Evolutionary conservation across 2,113 vertebrate species (phyloP).

Genomic region (Taurulus bubalis): DNA sequence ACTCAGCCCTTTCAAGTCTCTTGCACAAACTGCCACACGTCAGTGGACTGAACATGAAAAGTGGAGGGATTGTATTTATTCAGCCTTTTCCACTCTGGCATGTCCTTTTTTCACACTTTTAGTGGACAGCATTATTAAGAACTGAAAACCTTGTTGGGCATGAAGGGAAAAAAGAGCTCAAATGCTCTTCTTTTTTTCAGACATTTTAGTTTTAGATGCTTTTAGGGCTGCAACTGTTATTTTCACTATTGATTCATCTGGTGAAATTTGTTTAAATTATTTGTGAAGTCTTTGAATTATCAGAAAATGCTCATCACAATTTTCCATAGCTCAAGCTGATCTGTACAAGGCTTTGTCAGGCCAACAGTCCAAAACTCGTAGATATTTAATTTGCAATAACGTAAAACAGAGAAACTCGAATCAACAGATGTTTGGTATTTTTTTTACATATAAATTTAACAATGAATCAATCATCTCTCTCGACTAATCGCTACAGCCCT

Average conservation of each 20-base stretch:
- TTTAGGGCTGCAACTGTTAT: background rate
- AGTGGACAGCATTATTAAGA: constrained; percentile 40
- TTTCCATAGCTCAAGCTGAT: background rate
- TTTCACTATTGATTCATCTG: background rate
- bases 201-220: background rate
- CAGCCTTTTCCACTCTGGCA: constrained; percentile 57
- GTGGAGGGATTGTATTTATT: constrained; percentile 66
- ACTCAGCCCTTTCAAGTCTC: constrained; percentile 69
- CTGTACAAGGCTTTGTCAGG: background rate
- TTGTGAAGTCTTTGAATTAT: background rate
- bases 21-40: constrained; percentile 53
- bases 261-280: background rate
- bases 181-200: background rate
- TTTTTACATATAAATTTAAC: background rate
- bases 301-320: background rate
- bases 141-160: constrained; percentile 29
- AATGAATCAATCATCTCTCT: background rate
- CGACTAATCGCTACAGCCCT: background rate
- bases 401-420: background rate
- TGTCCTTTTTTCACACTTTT: constrained; percentile 2
- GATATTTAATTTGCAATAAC: background rate
- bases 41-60: constrained; percentile 64
- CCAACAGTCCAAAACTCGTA: background rate
- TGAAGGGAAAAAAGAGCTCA: background rate
- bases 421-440: background rate